Percentiles rank a stretch among this genome's conserved stretches.
Conservation (phyloP, 1,140 invertebrate genomes). For the Metaphire vulgaris region DNA sequence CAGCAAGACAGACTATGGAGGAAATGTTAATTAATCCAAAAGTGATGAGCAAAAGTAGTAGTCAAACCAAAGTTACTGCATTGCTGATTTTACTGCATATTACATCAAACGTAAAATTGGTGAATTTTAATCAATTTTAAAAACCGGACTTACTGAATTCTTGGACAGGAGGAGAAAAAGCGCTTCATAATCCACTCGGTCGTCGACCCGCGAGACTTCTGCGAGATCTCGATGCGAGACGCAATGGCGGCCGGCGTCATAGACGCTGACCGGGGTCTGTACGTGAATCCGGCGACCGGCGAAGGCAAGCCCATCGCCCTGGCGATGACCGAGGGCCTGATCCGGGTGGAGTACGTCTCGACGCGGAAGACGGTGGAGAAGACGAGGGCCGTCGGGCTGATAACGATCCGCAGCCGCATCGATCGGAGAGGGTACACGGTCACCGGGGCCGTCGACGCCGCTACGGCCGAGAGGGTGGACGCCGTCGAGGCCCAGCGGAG, state of each 20-base stretch:
- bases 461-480: conserved; percentile 19
- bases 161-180: conserved; percentile 24
- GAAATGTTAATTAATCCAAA: no score
- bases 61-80: no score
- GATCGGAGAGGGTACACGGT: conserved; percentile 17
- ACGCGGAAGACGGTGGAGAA: conserved; percentile 7
- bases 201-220: conserved; percentile 26
- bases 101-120: no score
- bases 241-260: conserved; percentile 25
- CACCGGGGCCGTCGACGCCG: conserved; percentile 17
- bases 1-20: no score
- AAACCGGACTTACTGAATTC: no score
- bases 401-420: conserved; percentile 23
- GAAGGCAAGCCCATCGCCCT: conserved; percentile 18
- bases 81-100: no score
- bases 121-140: no score
- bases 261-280: conserved; percentile 14
- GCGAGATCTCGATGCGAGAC: conserved; percentile 21
- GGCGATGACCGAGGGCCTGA: conserved; percentile 12
- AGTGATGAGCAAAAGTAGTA: no score
- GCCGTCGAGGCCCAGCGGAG: conserved; percentile 18
- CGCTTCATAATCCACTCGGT: conserved; percentile 27
- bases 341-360: conserved; percentile 11
- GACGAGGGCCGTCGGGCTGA: conserved; percentile 26
- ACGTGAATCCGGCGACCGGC: conserved; percentile 23